Evolutionary conservation across 2,113 vertebrate genomes (phyloP), one percentile per base, ranked within the genome.

Genomic region (Pseudolaguvia tuberculata): DNA sequence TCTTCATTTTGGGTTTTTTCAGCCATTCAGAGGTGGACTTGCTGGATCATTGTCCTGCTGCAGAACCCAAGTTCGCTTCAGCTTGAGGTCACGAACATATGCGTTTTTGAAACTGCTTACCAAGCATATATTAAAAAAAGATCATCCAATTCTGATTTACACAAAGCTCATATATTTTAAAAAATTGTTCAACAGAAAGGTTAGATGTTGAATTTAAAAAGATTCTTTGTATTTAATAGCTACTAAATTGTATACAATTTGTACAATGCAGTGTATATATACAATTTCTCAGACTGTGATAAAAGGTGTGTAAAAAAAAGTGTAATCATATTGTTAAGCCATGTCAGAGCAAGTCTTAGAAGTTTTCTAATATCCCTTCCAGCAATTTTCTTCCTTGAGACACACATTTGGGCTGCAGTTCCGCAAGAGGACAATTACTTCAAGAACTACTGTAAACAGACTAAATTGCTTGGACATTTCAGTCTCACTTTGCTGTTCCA

Each of bases 381-480:
- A 67, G 25, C 25, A 21, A 21, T 42, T 47, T 14, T 9, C 56
- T 51, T 27, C 45, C 29, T 48, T 52, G 35, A 47, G 62, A 57
- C 23, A 27, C 47, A 63, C 51, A 47, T 75, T 67, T 75, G 2
- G 25, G 52, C 50, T 31, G 20, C 48, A 14, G 27, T 17, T 75
- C 53, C 50, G 62, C 35, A 48, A 68, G 51, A 57, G 47, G 20
- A 35, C 63, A 68, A 58, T 68, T 75, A 75, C 20, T 52, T 27
- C 29, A 50, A 58, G 31, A 63, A 51, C 48, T 75, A 48, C 63
- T 68, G 63, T 75, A 68, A 75, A 57, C 59, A 53, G 62, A 20
- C n/a, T 45, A 73, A 73, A 65, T 65, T 63, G 62, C 59, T 42
- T 20, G 31, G 50, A 73, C 61, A 62, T 67, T 57, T 68, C 39